Base-by-base conservation (phyloP, 2,797 vertebrate species). In the Gobionotothen gibberifrons region DNA sequence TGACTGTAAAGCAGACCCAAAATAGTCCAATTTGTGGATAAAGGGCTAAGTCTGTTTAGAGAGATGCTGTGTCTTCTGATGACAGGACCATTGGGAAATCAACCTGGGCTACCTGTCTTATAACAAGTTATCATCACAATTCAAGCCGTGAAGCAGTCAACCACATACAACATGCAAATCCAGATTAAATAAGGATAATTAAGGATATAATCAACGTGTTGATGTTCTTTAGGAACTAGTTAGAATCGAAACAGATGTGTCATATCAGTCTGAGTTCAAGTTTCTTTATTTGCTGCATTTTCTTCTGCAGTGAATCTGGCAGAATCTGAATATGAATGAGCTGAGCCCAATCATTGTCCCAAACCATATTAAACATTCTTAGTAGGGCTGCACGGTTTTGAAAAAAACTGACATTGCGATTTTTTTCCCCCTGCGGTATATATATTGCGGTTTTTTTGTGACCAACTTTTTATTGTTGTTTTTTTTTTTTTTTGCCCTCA, bases 221-320 rank as follows among this genome's bases (percentile, higher is more conserved):
- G 17, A 40, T 64, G 19, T 29, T 54, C 6, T 36, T 55, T 14
- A 8, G 39, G 40, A 48, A 26, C 16, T 26, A n/a, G 29, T 29
- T 13, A 47, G 11, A 67, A 19, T 51, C 12, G 6, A 51, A 51
- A 51, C 12, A 51, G 2, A 1, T 51, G 49, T 5, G 19, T 54
- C 15, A 54, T 26, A 54, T 32, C 51, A 53, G 15, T 54, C 14
- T 32, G 22, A 36, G 11, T 29, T 15, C 15, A 21, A 52, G 8
- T 16, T 16, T 9, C 26, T 53, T 21, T 52, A 29, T 54, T 69
- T 32, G 52, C 55, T 53, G 65, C 51, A 46, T 70, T 47, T 57
- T 73, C 21, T 21, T 52, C 69, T 71, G 53, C 39, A 56, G 47
- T 29, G 60, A 65, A 76, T 61, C 52, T 78, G 56, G 53, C 62